Evolutionary conservation across 2,797 vertebrate genomes (phyloP), one percentile per base, ranked within the genome.

Genomic region (Passerculus sandwichensis): DNA sequence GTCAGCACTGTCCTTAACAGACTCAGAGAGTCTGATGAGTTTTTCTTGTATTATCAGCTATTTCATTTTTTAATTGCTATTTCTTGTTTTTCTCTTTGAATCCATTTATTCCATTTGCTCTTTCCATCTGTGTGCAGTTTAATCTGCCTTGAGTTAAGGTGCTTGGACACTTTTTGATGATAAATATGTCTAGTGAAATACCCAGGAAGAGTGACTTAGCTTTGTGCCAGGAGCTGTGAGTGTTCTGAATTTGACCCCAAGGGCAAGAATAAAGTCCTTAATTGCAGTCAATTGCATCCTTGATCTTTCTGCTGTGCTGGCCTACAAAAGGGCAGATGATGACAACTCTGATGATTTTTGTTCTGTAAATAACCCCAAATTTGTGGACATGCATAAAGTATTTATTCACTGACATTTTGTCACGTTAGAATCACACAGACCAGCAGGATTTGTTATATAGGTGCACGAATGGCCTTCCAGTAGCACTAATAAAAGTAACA

Each of bases 191-290:
- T 27, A 67, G 32, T 77, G 48, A 90, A 95, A 88, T 71, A 79
- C 4, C 15, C 26, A 57, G 14, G 56, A 75, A 96, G 62, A 84
- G 59, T 47, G 66, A 42, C 70, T 88, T 78, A 36, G 32, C 67
- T 94, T 88, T 91, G 83, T 64, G 71, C 65, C 61, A 47, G 66
- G 65, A 93, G 71, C 67, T 44, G 22, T 70, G 75, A 94, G 45
- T 22, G 53, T n/a, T 91, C 85, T 44, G 66, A 94, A 34, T 34
- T 78, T 95, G 76, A 93, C 85, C 74, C 48, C 77, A 79, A 82
- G 71, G 88, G 70, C 54, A 34, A 92, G 82, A 92, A 70, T 88
- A 34, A 89, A 92, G 76, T 72, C 64, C 34, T 84, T 96, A 95
- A 94, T 48, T 86, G 87, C 1, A 15, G 83, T 76, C 80, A 93